A percentile compares a stretch with the other conserved stretches of the same genome.
phyloP scores from a whole-genome alignment of 2,888 invertebrate species.

The Siphlonurus alternatus region DNA sequence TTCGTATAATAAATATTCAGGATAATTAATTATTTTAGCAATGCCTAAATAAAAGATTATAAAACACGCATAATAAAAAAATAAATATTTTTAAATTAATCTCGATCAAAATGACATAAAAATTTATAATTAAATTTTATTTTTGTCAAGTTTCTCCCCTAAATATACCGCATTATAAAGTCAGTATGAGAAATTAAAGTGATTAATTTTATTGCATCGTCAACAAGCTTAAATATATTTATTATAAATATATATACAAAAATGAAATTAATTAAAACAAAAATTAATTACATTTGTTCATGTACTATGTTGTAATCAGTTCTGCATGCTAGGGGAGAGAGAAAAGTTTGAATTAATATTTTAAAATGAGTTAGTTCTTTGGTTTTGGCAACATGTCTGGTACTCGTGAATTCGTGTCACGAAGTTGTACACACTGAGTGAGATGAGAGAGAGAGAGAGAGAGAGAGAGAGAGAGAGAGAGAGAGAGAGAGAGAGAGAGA shows the following conservation, averaged over 20 bases:
- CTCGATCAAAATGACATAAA: too few relatives aligned
- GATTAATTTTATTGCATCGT: neutral
- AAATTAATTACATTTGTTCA: neutral
- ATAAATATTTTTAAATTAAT: too few relatives aligned
- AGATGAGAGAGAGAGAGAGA: slow-evolving; percentile 7
- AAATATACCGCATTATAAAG: too few relatives aligned
- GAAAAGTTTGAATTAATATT: neutral
- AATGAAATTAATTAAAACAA: neutral
- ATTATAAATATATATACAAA: too few relatives aligned
- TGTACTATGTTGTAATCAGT: neutral
- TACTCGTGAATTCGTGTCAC: neutral
- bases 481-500: neutral
- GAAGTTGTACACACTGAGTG: neutral
- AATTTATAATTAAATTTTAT: too few relatives aligned
- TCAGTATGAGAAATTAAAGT: too few relatives aligned
- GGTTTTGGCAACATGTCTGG: neutral
- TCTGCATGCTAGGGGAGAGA: neutral
- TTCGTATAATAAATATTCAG: too few relatives aligned
- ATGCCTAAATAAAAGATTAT: too few relatives aligned
- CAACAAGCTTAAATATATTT: neutral
- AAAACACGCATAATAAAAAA: too few relatives aligned
- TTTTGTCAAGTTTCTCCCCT: too few relatives aligned
- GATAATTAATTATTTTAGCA: too few relatives aligned
- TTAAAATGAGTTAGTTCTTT: neutral
- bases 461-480: slow-evolving; percentile 2